phyloP scores from a whole-genome alignment of 2,113 vertebrate genomes.

The Donacobius atricapilla region DNA sequence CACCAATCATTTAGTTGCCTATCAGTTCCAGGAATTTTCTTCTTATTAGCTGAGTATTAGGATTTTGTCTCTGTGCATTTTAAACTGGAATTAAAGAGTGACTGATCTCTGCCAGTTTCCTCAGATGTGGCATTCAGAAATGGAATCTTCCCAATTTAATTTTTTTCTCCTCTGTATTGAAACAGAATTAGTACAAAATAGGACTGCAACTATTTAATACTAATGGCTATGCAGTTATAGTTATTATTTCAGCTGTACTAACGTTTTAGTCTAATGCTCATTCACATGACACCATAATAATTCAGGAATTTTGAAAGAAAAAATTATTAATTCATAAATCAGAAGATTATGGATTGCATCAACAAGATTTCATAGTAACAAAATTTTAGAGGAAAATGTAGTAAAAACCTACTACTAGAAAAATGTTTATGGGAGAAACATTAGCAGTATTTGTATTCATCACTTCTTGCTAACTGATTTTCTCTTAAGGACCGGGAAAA shows the following conservation, averaged over 20 bases:
- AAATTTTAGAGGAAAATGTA: neutral
- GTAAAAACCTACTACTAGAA: neutral
- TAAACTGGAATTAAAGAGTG: neutral
- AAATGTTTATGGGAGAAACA: neutral
- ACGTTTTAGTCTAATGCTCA: neutral
- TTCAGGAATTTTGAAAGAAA: neutral
- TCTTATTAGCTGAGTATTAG: neutral
- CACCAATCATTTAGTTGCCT: neutral
- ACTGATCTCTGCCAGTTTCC: neutral
- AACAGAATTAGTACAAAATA: neutral
- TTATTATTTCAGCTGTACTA: neutral
- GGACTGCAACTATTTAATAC: neutral
- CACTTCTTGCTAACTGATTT: neutral
- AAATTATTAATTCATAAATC: neutral
- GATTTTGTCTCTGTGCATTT: neutral
- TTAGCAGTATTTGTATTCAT: neutral
- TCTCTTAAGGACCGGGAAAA: neutral
- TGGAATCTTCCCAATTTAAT: neutral
- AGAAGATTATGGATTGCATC: neutral
- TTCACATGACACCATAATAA: neutral
- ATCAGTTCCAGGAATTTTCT: neutral
- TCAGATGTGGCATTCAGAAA: neutral
- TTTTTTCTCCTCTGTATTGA: neutral
- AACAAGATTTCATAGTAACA: neutral
- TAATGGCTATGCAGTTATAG: neutral